Conservation (phyloP, 2,888 invertebrate genomes). For the Cyclophora punctaria region DNA sequence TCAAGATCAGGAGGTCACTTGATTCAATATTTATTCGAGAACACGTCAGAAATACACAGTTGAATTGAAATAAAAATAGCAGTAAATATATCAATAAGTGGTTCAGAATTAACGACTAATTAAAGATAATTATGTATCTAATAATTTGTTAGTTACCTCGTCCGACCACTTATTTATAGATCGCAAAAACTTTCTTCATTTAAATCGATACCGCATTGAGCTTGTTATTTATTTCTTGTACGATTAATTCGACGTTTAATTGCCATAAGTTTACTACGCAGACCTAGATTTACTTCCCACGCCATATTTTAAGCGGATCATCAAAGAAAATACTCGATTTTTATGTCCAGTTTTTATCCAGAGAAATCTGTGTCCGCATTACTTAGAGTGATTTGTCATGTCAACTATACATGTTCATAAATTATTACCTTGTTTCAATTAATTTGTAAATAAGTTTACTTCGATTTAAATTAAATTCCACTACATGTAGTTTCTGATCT, state of each 20-base stretch:
- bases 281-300: slow-evolving; percentile 18
- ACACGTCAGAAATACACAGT: background rate
- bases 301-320: slow-evolving; percentile 12
- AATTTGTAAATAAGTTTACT: too few relatives aligned
- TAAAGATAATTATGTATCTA: slow-evolving; percentile 15
- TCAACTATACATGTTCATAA: too few relatives aligned
- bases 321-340: slow-evolving; percentile 11
- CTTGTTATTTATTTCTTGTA: slow-evolving; percentile 17
- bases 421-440: too few relatives aligned
- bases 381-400: background rate
- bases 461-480: too few relatives aligned
- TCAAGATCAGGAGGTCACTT: too few relatives aligned
- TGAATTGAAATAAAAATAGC: background rate
- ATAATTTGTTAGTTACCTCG: slow-evolving; percentile 16
- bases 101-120: slow-evolving; percentile 18
- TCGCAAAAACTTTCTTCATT: slow-evolving; percentile 23
- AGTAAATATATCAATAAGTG: slow-evolving; percentile 5
- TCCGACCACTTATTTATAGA: slow-evolving; percentile 20
- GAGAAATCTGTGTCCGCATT: slow-evolving; percentile 21
- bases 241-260: slow-evolving; percentile 11
- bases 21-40: too few relatives aligned
- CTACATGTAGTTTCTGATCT: too few relatives aligned
- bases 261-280: slow-evolving; percentile 15
- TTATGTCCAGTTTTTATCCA: slow-evolving; percentile 5
- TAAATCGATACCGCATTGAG: slow-evolving; percentile 18